Conservation (phyloP, 2,888 invertebrate genomes). For the Emmelina monodactyla region DNA sequence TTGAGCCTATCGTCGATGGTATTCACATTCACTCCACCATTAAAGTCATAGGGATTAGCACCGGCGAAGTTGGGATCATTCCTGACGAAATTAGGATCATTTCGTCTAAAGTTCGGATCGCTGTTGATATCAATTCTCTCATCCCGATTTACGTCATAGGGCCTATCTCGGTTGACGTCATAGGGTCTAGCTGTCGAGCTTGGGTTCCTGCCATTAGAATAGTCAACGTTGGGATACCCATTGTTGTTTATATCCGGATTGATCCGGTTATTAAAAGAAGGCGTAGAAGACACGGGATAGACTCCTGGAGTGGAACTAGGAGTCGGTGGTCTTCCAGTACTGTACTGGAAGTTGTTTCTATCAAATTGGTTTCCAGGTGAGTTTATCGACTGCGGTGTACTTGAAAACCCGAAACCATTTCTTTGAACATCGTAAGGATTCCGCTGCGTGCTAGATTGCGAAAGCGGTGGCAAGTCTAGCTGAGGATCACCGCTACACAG, state of each 20-base stretch:
- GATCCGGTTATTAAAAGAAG: slow-evolving; percentile 31
- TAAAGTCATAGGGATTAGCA: slow-evolving; percentile 48
- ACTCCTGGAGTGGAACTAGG: slow-evolving; percentile 30
- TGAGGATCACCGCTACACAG: slow-evolving; percentile 40
- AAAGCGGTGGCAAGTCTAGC: slow-evolving; percentile 63
- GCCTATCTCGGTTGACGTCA: slow-evolving; percentile 41
- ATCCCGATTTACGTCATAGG: slow-evolving; percentile 43
- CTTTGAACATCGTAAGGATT: too few relatives aligned
- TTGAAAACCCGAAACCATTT: slow-evolving; percentile 46
- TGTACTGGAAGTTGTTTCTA: slow-evolving; percentile 37
- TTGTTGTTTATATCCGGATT: slow-evolving; percentile 57
- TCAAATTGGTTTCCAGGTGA: slow-evolving; percentile 50
- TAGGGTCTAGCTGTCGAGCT: slow-evolving; percentile 37
- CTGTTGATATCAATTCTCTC: slow-evolving; percentile 54
- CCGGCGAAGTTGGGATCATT: slow-evolving; percentile 52
- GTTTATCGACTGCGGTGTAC: slow-evolving; percentile 41
- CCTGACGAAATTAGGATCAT: slow-evolving; percentile 60
- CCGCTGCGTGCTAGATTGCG: slow-evolving; percentile 35
- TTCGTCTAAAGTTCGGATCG: slow-evolving; percentile 50
- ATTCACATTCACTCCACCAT: slow-evolving; percentile 39
- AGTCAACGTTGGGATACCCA: slow-evolving; percentile 43
- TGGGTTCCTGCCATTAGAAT: slow-evolving; percentile 33
- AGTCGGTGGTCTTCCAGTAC: slow-evolving; percentile 36
- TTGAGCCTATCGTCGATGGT: slow-evolving; percentile 47
- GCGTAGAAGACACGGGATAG: slow-evolving; percentile 44